Evolutionary conservation across 2,888 invertebrate species (phyloP).

Genomic region (Tiliacea aurago): DNA sequence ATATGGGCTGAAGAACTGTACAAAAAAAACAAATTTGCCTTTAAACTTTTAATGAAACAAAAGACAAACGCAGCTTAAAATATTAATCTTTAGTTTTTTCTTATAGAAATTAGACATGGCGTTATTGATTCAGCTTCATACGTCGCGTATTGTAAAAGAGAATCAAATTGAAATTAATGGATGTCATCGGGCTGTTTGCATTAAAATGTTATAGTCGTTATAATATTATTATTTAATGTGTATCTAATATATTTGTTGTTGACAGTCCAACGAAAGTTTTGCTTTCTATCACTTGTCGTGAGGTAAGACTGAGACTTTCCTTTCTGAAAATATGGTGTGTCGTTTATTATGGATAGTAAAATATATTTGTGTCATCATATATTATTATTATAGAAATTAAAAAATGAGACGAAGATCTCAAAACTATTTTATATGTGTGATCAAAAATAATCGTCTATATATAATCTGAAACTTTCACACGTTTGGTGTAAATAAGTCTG

Average conservation of each 20-base stretch:
- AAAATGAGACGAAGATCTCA: constrained; percentile 57
- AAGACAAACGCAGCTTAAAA: constrained; percentile 21
- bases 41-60: constrained; percentile 11
- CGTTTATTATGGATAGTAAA: constrained; percentile 57
- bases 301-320: constrained; percentile 82
- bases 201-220: constrained; percentile 67
- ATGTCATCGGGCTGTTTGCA: constrained; percentile 63
- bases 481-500: constrained; percentile 43
- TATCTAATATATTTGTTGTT: constrained; percentile 71
- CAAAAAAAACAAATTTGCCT: no score
- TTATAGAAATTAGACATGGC: neutral
- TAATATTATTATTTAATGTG: constrained; percentile 66
- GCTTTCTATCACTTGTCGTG: constrained; percentile 74
- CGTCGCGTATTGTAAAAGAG: constrained; percentile 27
- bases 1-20: no score
- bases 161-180: constrained; percentile 45
- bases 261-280: constrained; percentile 79
- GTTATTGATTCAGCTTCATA: constrained; percentile 49
- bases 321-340: constrained; percentile 68
- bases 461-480: constrained; percentile 26
- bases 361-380: constrained; percentile 54
- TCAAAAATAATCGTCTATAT: constrained; percentile 50
- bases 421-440: constrained; percentile 58
- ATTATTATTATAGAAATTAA: constrained; percentile 50
- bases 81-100: neutral